Evolutionary conservation across 1,140 invertebrate genomes (phyloP).

Genomic region (Carposina sasakii): DNA sequence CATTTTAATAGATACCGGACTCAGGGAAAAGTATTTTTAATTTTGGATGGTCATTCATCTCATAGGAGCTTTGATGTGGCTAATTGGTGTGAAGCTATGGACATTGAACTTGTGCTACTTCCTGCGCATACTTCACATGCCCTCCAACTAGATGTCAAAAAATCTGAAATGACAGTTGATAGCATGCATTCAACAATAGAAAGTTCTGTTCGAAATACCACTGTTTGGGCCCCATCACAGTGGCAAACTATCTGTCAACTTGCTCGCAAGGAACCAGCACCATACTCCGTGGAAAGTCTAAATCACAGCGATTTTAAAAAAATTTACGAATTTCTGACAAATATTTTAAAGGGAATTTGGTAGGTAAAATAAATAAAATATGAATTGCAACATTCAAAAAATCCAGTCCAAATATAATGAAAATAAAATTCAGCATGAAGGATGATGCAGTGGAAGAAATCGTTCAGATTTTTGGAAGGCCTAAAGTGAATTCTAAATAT

Average conservation of each 20-base stretch:
- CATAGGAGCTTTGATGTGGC: too few relatives aligned
- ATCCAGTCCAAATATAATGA: not conserved
- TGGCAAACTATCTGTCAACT: constrained; percentile 11
- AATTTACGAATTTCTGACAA: constrained; percentile 11
- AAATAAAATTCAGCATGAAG: constrained; percentile 11
- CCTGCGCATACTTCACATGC: too few relatives aligned
- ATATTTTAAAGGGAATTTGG: constrained; percentile 17
- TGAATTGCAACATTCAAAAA: constrained; percentile 13
- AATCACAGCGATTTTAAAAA: constrained; percentile 11
- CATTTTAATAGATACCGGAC: constrained; percentile 11
- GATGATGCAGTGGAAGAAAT: constrained; percentile 5
- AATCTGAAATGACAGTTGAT: too few relatives aligned
- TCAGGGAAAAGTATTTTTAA: too few relatives aligned
- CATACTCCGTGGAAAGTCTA: constrained; percentile 13
- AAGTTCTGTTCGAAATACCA: too few relatives aligned
- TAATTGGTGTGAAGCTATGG: too few relatives aligned
- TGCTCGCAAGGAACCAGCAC: constrained; percentile 14
- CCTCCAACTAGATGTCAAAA: too few relatives aligned
- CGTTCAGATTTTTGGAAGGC: constrained; percentile 5
- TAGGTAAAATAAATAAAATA: constrained; percentile 17
- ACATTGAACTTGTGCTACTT: too few relatives aligned
- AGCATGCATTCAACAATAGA: too few relatives aligned
- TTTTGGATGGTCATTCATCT: too few relatives aligned
- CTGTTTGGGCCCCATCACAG: too few relatives aligned
- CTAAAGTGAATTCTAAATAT: constrained; percentile 5